Base-by-base conservation (phyloP, 2,888 invertebrate genomes). In the Luperina testacea region DNA sequence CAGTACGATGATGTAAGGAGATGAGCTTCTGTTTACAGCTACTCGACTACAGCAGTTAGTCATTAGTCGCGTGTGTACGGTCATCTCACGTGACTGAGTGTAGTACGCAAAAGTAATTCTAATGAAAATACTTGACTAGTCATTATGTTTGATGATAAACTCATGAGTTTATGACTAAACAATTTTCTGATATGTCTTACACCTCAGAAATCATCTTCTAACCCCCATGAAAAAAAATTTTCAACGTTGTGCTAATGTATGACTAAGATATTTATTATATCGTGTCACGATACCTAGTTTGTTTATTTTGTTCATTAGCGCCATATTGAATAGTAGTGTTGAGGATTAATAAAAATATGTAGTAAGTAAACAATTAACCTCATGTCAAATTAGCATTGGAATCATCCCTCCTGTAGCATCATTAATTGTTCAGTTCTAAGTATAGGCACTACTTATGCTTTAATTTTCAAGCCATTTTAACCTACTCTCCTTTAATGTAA, bases 11-110 rank as follows among this genome's bases (percentile, higher is more conserved):
- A 68, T 59, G 63, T 38, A 77, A 68, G 42, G 68, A 69, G 69
- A 72, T 79, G 15, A 72, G 64, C 38, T 69, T 59, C n/a, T 59
- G 59, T 42, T 13, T 61, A 64, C 59, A 15, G 11, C 11, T 3
- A 53, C 64, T 61, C 27, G 27, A 64, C 48, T 68, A 8, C n/a
- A 7, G 70, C 24, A 61, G n/a, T 53, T 63, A 74, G 63, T 27
- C 71, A 70, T 51, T 42, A 64, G 42, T 82, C 74, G 24, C 68
- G 80, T 61, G 82, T 57, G 24, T 20, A 27, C 11, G 11, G 57
- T 42, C 59, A 84, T 70, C 42, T 73, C 81, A 84, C 72, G 84
- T 84, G 84, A 84, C 45, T 61, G 5, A 27, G 24, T 51, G 38
- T 32, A 51, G 42, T 77, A 63, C 27, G 59, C 48, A 45, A 27